A percentile compares a stretch with the other conserved stretches of the same genome.
Evolutionary conservation across 92 coral and sea anemone species (phyloP).

Genomic region (Pocillopora meandrina): DNA sequence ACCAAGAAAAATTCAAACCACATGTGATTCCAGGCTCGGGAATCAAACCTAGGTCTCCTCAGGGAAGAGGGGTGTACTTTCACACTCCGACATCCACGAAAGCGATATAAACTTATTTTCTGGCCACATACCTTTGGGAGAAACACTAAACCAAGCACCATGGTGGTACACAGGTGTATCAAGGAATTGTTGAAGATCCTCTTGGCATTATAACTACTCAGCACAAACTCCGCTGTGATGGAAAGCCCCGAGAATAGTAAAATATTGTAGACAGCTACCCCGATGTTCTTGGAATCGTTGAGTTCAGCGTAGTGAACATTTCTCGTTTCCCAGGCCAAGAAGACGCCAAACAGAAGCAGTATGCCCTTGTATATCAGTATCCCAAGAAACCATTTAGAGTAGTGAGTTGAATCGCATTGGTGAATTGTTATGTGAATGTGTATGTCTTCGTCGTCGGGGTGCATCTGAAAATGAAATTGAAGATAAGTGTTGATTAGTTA

Average conservation of each 20-base stretch:
- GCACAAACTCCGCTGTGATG: constrained; percentile 46
- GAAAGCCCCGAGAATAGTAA: constrained; percentile 71
- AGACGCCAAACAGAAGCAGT: constrained; percentile 77
- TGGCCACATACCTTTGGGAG: constrained; percentile 69
- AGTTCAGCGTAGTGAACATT: constrained; percentile 78
- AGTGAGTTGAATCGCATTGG: constrained; percentile 63
- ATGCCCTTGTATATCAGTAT: constrained; percentile 74
- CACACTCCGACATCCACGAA: not conserved
- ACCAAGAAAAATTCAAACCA: too few relatives aligned
- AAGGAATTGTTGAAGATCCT: constrained; percentile 45
- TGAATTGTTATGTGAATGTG: constrained; percentile 41
- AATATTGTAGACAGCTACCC: constrained; percentile 86
- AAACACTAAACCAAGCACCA: constrained; percentile 66
- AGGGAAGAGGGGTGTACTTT: not conserved
- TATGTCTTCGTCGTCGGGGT: constrained; percentile 60
- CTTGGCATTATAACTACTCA: constrained; percentile 40
- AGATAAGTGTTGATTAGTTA: too few relatives aligned
- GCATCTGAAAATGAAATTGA: constrained; percentile 32
- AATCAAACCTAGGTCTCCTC: too few relatives aligned
- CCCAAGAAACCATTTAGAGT: constrained; percentile 60
- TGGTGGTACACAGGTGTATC: constrained; percentile 63
- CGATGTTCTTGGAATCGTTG: constrained; percentile 89
- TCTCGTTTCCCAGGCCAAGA: constrained; percentile 88
- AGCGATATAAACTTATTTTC: not conserved
- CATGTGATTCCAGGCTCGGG: too few relatives aligned